Percentiles rank a stretch among this genome's conserved stretches.
These are phyloP conservation scores for Thymelicus acteon DNA, from an alignment of 2,888 invertebrate species.

Conservation along the genomic window DNA sequence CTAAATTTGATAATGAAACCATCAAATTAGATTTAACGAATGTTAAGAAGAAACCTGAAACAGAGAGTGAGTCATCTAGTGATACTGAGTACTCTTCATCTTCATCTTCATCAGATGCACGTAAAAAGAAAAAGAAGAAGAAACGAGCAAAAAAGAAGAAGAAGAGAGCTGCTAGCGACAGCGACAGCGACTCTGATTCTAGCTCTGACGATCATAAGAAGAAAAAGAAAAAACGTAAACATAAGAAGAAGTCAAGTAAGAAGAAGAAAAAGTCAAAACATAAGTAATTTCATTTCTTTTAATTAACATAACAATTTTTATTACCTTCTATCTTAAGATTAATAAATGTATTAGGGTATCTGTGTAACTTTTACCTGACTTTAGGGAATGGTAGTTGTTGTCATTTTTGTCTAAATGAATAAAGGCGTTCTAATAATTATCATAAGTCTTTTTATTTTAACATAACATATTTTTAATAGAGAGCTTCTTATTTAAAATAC, in stretches of 20 bases:
- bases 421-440: slow-evolving; percentile 41
- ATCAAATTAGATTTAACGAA: slow-evolving; percentile 79
- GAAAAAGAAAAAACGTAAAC: slow-evolving; percentile 88
- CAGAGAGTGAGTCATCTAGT: slow-evolving; percentile 74
- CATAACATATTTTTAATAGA: not conserved
- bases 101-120: slow-evolving; percentile 80
- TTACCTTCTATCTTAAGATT: slow-evolving; percentile 41
- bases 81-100: slow-evolving; percentile 80
- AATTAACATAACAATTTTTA: slow-evolving; percentile 29
- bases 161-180: slow-evolving; percentile 86
- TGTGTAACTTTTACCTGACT: slow-evolving; percentile 46
- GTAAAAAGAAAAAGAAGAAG: slow-evolving; percentile 86
- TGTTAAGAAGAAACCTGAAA: slow-evolving; percentile 78
- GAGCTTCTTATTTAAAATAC: no score
- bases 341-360: slow-evolving; percentile 42
- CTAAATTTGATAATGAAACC: slow-evolving; percentile 70
- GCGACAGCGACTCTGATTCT: slow-evolving; percentile 87
- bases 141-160: slow-evolving; percentile 86
- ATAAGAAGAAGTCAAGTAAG: slow-evolving; percentile 88
- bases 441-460: slow-evolving; percentile 33
- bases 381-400: slow-evolving; percentile 23
- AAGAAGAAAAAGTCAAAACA: slow-evolving; percentile 89
- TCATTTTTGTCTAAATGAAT: slow-evolving; percentile 32
- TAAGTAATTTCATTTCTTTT: slow-evolving; percentile 58
- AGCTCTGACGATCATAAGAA: slow-evolving; percentile 88